Evolutionary conservation across 2,888 invertebrate species (phyloP).

Genomic region (Apotomis betuletana): DNA sequence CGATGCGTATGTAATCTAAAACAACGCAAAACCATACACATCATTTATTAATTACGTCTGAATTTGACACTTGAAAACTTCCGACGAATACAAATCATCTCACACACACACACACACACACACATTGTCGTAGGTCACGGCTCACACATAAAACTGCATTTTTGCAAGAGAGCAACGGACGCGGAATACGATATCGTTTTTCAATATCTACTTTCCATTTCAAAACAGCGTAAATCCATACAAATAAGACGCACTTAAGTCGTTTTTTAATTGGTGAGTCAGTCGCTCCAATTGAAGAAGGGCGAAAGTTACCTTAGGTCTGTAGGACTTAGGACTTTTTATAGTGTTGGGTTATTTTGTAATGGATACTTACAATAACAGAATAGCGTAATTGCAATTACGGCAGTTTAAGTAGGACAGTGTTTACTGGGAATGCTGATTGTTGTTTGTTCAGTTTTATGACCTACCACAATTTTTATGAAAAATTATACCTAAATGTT

Average conservation of each 20-base stretch:
- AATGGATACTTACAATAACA: conserved; percentile 29
- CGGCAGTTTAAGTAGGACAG: conserved; percentile 26
- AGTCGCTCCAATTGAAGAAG: neutral
- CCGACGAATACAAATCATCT: conserved; percentile 33
- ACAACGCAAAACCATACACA: neutral
- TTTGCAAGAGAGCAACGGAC: conserved; percentile 66
- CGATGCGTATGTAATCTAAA: neutral
- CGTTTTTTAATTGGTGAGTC: neutral
- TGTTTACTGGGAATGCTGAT: conserved; percentile 37
- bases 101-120: conserved; percentile 55
- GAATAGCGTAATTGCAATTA: conserved; percentile 30
- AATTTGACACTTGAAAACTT: conserved; percentile 31
- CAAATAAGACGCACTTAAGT: neutral
- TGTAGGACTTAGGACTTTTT: neutral
- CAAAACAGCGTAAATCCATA: conserved; percentile 6
- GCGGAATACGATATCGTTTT: conserved; percentile 66
- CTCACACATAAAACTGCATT: conserved; percentile 49
- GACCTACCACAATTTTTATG: conserved; percentile 36
- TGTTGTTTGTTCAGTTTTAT: conserved; percentile 32
- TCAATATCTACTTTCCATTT: conserved; percentile 49
- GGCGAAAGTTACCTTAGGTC: neutral
- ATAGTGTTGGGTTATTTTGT: conserved; percentile 9
- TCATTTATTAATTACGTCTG: neutral
- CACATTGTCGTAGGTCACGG: conserved; percentile 63
- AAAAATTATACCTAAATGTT: too few species aligned